These are phyloP conservation scores for Drosophila nigromelanica DNA, from an alignment of 1,140 invertebrate genomes.

Conservation along the genomic window DNA sequence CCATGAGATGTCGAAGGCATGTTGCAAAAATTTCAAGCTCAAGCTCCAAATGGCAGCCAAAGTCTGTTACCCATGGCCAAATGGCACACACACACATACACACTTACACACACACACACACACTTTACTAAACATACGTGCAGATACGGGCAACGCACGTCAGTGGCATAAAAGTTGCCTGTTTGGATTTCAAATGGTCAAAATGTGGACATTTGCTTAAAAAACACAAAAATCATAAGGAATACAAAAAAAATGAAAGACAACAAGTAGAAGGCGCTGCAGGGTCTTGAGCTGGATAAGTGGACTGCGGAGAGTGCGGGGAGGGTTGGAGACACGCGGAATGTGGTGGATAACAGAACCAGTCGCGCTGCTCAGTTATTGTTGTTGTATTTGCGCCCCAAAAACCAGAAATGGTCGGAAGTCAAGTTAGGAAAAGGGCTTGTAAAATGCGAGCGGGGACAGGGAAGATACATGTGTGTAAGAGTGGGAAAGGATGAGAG, in stretches of 20 bases:
- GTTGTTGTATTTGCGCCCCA: slow-evolving; percentile 1
- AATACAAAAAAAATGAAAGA: slow-evolving; percentile 24
- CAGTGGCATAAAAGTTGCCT: slow-evolving; percentile 76
- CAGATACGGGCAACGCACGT: slow-evolving; percentile 48
- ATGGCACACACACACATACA: slow-evolving; percentile 16
- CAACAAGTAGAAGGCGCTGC: not conserved
- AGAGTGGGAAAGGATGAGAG: not conserved
- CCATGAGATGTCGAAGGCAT: slow-evolving; percentile 80
- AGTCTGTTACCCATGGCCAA: slow-evolving; percentile 25
- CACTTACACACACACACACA: slow-evolving; percentile 14
- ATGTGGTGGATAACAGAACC: slow-evolving; percentile 10
- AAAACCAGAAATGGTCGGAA: slow-evolving; percentile 9
- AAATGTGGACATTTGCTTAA: slow-evolving; percentile 79
- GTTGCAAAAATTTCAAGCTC: slow-evolving; percentile 79
- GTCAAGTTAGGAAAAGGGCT: not conserved
- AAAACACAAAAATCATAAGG: slow-evolving; percentile 12
- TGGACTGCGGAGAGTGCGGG: not conserved
- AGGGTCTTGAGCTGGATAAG: not conserved
- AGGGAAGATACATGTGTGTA: not conserved
- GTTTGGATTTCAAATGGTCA: slow-evolving; percentile 80
- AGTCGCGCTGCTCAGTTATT: slow-evolving; percentile 15
- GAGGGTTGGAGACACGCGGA: not conserved
- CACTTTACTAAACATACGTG: slow-evolving; percentile 19
- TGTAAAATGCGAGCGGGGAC: not conserved
- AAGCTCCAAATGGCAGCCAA: slow-evolving; percentile 67